Evolutionary conservation across 2,113 vertebrate genomes (phyloP), one percentile per base, ranked within the genome.

Genomic region (Girardinichthys multiradiatus): DNA sequence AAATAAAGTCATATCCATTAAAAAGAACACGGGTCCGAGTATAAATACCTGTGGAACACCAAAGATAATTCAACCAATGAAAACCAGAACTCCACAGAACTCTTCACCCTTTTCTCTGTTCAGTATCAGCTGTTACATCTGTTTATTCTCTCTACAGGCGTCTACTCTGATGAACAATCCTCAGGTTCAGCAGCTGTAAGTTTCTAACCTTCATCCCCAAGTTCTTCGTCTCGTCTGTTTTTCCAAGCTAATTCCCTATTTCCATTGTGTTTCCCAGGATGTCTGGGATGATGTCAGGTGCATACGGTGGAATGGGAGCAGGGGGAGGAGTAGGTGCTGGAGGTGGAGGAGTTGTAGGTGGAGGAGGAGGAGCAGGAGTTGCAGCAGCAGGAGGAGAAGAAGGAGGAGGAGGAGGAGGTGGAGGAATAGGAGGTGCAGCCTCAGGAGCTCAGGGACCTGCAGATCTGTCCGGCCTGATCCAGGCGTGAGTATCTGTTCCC

Each of bases 101-200:
- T 35, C 6, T 35, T 35, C 6, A 35, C 3, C 6, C 10, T 35
- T 35, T 35, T 10, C 35, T 35, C 35, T 35, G 35, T 35, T 24
- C 21, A 17, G 17, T 4, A 51, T 51, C 14, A 10, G 39, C 42
- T 64, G 4, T 0, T 7, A 24, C 28, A 4, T 35, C 8, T 71
- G 65, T 1, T 11, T 1, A 29, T 2, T 70, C 14, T 77, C 0
- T 74, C 71, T 45, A 60, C 86, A 99, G 98, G 98, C 98, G 0
- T 98, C 97, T 0, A 96, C 94, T 84, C 91, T 99, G 19, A 99
- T 99, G 97, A 98, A 95, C 92, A 98, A 96, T 57, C 97, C 97
- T 26, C 97, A 99, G 80, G 95, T 98, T 1, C 98, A 99, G 35
- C 97, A 98, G 86, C 87, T 99, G 98, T 99, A 86, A 97, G 97